These are phyloP conservation scores for Thera obeliscata DNA, from an alignment of 2,888 invertebrate species.

Conservation along the genomic window DNA sequence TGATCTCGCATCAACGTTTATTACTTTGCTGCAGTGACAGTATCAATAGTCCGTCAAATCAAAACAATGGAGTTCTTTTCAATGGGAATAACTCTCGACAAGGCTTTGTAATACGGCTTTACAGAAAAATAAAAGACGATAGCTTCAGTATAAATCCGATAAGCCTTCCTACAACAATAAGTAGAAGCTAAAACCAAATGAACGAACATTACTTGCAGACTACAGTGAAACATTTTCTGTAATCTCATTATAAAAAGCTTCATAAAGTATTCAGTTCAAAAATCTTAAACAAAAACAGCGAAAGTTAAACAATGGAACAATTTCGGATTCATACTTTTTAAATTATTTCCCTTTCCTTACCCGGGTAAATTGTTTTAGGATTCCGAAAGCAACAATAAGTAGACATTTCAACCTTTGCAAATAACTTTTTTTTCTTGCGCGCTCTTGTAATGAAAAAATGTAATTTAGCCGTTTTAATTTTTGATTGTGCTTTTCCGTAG, in stretches of 20 bases:
- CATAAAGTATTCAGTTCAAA: constrained; percentile 42
- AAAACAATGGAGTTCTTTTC: no score
- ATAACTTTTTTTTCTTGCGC: constrained; percentile 21
- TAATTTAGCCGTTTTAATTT: constrained; percentile 26
- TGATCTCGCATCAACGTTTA: no score
- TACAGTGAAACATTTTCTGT: constrained; percentile 22
- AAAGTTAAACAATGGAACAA: constrained; percentile 46
- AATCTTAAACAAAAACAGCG: constrained; percentile 41
- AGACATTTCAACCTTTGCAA: constrained; percentile 32
- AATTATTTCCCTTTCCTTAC: constrained; percentile 45
- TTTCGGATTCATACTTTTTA: constrained; percentile 47
- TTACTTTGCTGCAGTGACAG: no score
- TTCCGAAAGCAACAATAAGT: constrained; percentile 42
- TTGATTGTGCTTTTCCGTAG: constrained; percentile 32
- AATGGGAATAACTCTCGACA: no score
- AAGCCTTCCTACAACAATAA: neutral
- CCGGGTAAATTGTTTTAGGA: constrained; percentile 49
- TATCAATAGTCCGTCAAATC: no score
- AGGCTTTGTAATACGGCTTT: no score
- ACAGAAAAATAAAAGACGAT: no score
- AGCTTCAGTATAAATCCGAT: no score
- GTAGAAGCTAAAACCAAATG: constrained; percentile 3
- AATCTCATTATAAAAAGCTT: constrained; percentile 38
- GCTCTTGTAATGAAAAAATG: constrained; percentile 11
- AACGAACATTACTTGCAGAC: constrained; percentile 16